Percentiles rank a stretch among this genome's conserved stretches.
phyloP scores from a whole-genome alignment of 2,888 invertebrate genomes.

The Arge pagana region DNA sequence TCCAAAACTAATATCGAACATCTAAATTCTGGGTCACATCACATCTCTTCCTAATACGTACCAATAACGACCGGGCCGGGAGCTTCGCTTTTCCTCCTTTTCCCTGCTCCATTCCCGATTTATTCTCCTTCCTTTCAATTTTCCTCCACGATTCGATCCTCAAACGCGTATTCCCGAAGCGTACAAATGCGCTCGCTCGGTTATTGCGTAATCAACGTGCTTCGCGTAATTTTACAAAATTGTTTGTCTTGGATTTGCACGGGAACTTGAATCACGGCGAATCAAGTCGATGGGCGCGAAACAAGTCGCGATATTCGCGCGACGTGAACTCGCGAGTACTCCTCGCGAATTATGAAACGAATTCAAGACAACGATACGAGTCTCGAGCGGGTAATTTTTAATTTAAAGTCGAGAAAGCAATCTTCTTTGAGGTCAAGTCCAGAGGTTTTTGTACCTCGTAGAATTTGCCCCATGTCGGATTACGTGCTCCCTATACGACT shows the following conservation, averaged over 20 bases:
- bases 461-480: constrained; percentile 1
- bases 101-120: not conserved
- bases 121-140: not conserved
- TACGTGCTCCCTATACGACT: not conserved
- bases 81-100: not conserved
- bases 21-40: constrained; percentile 29
- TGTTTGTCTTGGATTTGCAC: no score
- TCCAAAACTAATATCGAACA: constrained; percentile 27
- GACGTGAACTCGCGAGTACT: no score
- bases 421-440: constrained; percentile 2
- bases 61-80: not conserved
- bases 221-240: no score
- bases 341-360: no score
- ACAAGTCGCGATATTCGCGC: no score
- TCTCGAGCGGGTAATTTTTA: constrained; percentile 18
- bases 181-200: no score
- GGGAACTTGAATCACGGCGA: no score
- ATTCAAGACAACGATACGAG: no score
- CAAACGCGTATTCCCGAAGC: no score
- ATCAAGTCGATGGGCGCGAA: no score
- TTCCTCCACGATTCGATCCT: no score
- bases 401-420: constrained; percentile 12
- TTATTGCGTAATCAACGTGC: no score
- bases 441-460: constrained; percentile 6
- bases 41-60: constrained; percentile 19